A percentile compares a stretch with the other conserved stretches of the same genome.
phyloP scores from a whole-genome alignment of 2,797 vertebrate species.

The Falco cherrug region DNA sequence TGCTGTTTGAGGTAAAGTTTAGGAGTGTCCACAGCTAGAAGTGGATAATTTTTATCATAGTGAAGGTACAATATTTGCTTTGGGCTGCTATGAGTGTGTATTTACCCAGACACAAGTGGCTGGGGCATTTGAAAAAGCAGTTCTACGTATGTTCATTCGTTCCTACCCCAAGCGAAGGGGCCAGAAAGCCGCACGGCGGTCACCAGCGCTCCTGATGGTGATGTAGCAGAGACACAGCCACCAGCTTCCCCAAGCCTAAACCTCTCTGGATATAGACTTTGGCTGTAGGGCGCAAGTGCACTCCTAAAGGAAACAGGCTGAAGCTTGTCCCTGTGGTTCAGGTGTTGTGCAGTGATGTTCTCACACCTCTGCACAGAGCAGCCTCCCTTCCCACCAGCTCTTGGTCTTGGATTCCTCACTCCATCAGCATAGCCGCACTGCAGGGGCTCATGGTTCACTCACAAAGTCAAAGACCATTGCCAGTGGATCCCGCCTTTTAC shows the following conservation, averaged over 20 bases:
- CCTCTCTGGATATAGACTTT: neutral
- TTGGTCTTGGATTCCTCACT: accelerated
- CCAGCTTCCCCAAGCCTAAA: neutral
- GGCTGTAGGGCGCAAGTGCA: neutral
- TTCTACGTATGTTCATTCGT: neutral
- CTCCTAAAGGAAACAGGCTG: neutral
- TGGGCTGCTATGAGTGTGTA: neutral
- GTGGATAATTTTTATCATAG: accelerated
- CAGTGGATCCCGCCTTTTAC: neutral
- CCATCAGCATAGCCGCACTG: neutral
- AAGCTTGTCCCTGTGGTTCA: neutral
- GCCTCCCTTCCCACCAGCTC: neutral
- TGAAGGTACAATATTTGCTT: neutral
- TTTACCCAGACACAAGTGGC: neutral
- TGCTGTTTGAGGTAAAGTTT: neutral
- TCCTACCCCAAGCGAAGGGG: neutral
- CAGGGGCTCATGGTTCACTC: accelerated
- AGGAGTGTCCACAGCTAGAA: neutral
- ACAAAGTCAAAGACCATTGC: accelerated
- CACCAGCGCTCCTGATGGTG: neutral
- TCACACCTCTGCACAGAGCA: neutral
- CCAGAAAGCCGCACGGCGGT: neutral
- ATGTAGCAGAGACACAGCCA: accelerated
- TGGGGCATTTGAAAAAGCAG: neutral
- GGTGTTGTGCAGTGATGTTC: neutral